Evolutionary conservation across 1,140 invertebrate genomes (phyloP).

Genomic region (Musca vetustissima): DNA sequence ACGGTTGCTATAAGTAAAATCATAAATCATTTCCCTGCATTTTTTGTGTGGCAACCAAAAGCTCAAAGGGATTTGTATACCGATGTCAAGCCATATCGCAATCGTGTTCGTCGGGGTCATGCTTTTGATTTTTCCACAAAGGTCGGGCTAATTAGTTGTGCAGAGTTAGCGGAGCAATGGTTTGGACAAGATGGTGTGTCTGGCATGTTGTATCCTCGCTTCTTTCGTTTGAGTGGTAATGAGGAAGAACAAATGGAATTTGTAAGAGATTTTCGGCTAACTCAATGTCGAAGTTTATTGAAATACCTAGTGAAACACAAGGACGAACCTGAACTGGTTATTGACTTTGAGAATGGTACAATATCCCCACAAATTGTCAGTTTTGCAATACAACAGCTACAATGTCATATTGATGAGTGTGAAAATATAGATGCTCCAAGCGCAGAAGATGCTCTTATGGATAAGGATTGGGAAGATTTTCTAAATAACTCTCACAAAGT

Average conservation of each 20-base stretch:
- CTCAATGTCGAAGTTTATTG: slow-evolving; percentile 78
- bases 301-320: slow-evolving; percentile 68
- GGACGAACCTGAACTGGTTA: slow-evolving; percentile 31
- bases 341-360: slow-evolving; percentile 34
- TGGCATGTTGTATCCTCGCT: slow-evolving; percentile 61
- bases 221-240: slow-evolving; percentile 59
- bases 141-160: slow-evolving; percentile 62
- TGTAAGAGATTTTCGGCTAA: slow-evolving; percentile 68
- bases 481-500: slow-evolving; percentile 58
- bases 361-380: slow-evolving; percentile 57
- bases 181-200: slow-evolving; percentile 61
- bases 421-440: neutral
- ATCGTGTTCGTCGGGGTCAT: slow-evolving; percentile 58
- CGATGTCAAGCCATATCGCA: slow-evolving; percentile 57
- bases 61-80: slow-evolving; percentile 43
- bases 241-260: slow-evolving; percentile 58
- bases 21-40: slow-evolving; percentile 60
- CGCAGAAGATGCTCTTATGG: slow-evolving; percentile 37
- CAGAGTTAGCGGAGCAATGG: slow-evolving; percentile 64
- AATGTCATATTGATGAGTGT: slow-evolving; percentile 40
- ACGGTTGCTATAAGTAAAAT: slow-evolving; percentile 61
- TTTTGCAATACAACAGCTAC: slow-evolving; percentile 58
- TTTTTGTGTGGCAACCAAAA: slow-evolving; percentile 62
- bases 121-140: slow-evolving; percentile 63
- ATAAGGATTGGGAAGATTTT: slow-evolving; percentile 66